Evolutionary conservation across 2,113 vertebrate genomes (phyloP), one percentile per base, ranked within the genome.

Genomic region (Cygnus buccinator): DNA sequence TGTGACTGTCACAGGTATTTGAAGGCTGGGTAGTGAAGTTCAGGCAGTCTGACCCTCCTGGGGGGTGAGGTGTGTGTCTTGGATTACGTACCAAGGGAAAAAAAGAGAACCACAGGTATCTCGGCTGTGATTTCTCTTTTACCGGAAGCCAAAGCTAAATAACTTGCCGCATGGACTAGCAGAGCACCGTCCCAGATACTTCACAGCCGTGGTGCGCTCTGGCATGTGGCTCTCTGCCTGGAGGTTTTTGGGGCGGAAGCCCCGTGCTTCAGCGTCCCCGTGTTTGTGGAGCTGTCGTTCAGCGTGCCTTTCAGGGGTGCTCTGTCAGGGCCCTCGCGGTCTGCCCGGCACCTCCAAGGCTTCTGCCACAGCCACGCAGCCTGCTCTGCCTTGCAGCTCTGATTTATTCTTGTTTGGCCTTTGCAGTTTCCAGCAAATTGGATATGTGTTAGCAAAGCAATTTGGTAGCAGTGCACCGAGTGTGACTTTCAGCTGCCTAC

Each of bases 401-500:
- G 2, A 10, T 84, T 84, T 94, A 44, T 84, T 95, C 77, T 72
- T 73, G 61, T 78, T 84, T 67, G 77, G 73, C 73, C 54, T 78
- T 75, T 70, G 71, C 66, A 87, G 81, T 76, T 81, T 79, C 77
- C 55, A 76, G 84, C 35, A 93, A 79, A 91, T 33, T 57, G 77
- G 84, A 31, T 75, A 25, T 21, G 66, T 0, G 0, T 92, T 91
- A 84, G 68, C 70, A 91, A 94, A 75, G 76, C 48, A 44, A 41
- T 29, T 73, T 55, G 71, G 70, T 87, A 1, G 25, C 63, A 87
- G 48, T 57, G 87, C 74, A 89, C 71, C 39, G 37, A 91, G 57
- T 55, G 54, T 87, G 87, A 91, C 84, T 93, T 93, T 50, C 54
- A 90, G 44, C 81, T 96, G 74, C 78, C 54, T 72, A 41, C 87